Percentiles rank a stretch among this genome's conserved stretches.
These are phyloP conservation scores for Microctonus brassicae DNA, from an alignment of 2,888 invertebrate species.

Conservation along the genomic window DNA sequence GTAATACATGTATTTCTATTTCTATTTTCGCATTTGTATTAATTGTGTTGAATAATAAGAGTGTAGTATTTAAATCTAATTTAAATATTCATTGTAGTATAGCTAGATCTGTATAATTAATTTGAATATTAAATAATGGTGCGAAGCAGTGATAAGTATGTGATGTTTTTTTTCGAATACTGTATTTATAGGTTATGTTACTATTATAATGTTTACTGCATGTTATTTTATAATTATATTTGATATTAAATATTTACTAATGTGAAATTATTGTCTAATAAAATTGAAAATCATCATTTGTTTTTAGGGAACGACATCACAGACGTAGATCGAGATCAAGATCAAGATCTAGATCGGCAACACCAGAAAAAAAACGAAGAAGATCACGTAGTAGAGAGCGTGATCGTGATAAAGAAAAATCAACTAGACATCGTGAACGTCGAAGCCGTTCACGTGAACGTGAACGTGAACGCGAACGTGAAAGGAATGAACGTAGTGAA, in stretches of 20 bases:
- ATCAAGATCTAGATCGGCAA: constrained; percentile 74
- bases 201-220: neutral
- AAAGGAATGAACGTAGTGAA: constrained; percentile 60
- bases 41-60: neutral
- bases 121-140: constrained; percentile 51
- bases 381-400: constrained; percentile 76
- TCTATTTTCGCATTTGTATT: too few species aligned
- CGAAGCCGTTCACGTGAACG: constrained; percentile 78
- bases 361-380: constrained; percentile 74
- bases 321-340: constrained; percentile 75
- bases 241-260: neutral
- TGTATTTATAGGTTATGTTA: neutral
- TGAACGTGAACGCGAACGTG: constrained; percentile 72
- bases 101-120: neutral
- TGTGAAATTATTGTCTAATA: too few species aligned
- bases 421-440: constrained; percentile 72
- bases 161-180: constrained; percentile 16
- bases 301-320: constrained; percentile 66
- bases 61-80: neutral
- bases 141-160: constrained; percentile 63
- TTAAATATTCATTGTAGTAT: neutral
- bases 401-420: constrained; percentile 61
- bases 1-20: too few species aligned
- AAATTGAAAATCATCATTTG: too few species aligned
- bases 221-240: constrained; percentile 33